phyloP scores from a whole-genome alignment of 2,888 invertebrate genomes.

The Gryllus longicercus region DNA sequence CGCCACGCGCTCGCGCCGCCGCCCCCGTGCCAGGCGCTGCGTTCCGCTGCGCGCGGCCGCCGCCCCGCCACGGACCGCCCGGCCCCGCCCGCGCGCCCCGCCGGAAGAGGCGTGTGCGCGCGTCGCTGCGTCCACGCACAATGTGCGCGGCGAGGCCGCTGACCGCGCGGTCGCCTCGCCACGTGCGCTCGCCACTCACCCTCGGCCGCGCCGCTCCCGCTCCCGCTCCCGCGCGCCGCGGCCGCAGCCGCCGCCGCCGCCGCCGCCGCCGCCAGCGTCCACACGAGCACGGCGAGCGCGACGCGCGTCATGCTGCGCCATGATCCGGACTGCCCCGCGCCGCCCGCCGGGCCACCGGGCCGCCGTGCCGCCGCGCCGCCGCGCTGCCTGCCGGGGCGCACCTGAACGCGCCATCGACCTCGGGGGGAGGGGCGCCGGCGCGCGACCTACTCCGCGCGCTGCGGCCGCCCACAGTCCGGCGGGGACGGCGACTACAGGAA shows the following conservation, averaged over 20 bases:
- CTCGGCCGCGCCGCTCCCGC: not conserved
- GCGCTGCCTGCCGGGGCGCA: not conserved
- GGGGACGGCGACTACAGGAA: no score
- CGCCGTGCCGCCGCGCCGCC: not conserved
- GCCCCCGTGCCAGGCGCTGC: not conserved
- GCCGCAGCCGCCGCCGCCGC: not conserved
- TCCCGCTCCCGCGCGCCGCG: not conserved
- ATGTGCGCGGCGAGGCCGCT: not conserved
- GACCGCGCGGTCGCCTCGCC: not conserved
- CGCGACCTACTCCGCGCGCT: not conserved
- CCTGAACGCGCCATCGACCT: not conserved
- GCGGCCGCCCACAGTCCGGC: no score
- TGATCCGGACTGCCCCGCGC: not conserved
- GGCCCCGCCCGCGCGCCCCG: not conserved
- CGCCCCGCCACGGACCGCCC: not conserved
- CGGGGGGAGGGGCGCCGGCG: not conserved
- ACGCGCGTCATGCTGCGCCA: not conserved
- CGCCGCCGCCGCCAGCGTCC: not conserved
- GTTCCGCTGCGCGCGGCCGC: not conserved
- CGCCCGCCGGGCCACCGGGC: not conserved
- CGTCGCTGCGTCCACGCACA: not conserved
- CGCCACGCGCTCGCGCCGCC: not conserved
- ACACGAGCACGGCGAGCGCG: not conserved
- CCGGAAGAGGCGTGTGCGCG: not conserved
- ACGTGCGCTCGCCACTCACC: not conserved